Evolutionary conservation across 2,888 invertebrate genomes (phyloP), one percentile per base, ranked within the genome.

Genomic region (Gandaritis pyraliata): DNA sequence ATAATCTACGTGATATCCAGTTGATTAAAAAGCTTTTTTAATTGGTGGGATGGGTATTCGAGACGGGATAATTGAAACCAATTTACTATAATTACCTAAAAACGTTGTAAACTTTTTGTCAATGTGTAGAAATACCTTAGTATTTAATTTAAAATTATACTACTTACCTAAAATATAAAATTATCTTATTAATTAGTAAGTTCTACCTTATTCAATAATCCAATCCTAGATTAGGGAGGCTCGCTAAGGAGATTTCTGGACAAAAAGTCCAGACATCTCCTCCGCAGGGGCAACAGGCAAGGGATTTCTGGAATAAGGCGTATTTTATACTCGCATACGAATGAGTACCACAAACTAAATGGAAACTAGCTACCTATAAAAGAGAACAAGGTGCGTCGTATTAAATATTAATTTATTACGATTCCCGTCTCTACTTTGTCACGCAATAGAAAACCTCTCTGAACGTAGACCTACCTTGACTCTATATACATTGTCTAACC

Each of bases 401-500:
- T 66, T 48, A 59, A 61, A 63, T 54, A 61, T 68, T 62, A 53
- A 62, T 59, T 58, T 61, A 45, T 55, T 49, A 54, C 53, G 48
- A 56, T 53, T 64, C 53, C 65, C 65, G 58, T 70, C 66, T 66
- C 70, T 55, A 62, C 57, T 68, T 65, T 53, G 72, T 72, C 74
- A 77, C 74, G 74, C 73, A 64, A 75, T 58, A 71, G 72, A 70
- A 76, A 77, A 73, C 73, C 72, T 65, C 74, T 55, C 56, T 56
- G 48, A 54, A 33, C 47, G 36, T 15, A 55, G 36, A 62, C 61
- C 63, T 69, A 54, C n/a, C 45, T 46, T 38, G 36, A 18, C 41
- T 51, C 47, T 13, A 53, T 15, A 30, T 47, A 15, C n/a, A n/a
- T n/a, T n/a, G 16, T 41, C 3, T 52, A 52, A 0, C 29, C n/a